Percentiles rank a stretch among this genome's conserved stretches.
Conservation (phyloP, 2,113 vertebrate genomes). For the Triplophysa tibetana region DNA sequence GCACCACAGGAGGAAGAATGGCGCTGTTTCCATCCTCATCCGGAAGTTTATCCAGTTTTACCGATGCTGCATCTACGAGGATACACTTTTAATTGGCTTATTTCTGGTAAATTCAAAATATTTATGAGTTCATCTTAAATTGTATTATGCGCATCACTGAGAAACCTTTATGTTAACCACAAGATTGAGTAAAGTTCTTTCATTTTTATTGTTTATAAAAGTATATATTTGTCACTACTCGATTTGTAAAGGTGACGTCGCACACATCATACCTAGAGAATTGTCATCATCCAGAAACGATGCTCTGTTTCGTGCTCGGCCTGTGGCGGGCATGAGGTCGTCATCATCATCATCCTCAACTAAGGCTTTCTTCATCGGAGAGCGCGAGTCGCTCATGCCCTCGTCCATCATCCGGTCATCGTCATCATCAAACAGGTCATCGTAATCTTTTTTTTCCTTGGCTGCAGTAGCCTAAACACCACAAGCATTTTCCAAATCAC, state of each 20-base stretch:
- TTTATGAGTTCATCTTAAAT: too few relatives aligned
- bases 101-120: too few relatives aligned
- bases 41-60: conserved; percentile 70
- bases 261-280: conserved; percentile 78
- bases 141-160: too few relatives aligned
- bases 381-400: conserved; percentile 68
- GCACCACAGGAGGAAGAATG: conserved; percentile 56
- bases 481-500: not conserved
- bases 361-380: conserved; percentile 68
- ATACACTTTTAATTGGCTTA: not conserved
- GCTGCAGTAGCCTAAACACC: conserved; percentile 40
- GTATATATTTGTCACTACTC: too few relatives aligned
- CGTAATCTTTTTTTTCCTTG: conserved; percentile 71
- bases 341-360: conserved; percentile 73
- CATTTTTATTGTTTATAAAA: too few relatives aligned
- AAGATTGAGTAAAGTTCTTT: too few relatives aligned
- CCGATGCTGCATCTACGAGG: conserved; percentile 76
- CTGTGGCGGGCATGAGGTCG: conserved; percentile 70
- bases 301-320: conserved; percentile 70
- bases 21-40: conserved; percentile 66
- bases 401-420: conserved; percentile 78
- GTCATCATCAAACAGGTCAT: conserved; percentile 88
- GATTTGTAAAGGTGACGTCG: too few relatives aligned
- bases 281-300: conserved; percentile 86
- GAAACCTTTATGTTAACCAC: not conserved